Evolutionary conservation across 2,888 invertebrate genomes (phyloP).

Genomic region (Rhopalosiphum nymphaeae): DNA sequence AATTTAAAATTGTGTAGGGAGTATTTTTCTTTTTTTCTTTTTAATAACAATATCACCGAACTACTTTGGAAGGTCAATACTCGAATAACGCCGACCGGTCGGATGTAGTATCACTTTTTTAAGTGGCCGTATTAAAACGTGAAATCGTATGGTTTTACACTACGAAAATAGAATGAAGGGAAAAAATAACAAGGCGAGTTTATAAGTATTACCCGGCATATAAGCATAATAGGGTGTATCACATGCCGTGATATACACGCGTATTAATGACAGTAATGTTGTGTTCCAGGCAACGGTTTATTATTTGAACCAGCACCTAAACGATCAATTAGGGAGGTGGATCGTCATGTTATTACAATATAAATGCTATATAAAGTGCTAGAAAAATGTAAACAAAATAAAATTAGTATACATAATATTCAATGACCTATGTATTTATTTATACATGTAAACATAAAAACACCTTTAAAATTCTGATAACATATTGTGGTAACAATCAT

Average conservation of each 20-base stretch:
- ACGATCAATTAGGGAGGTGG: slow-evolving; percentile 58
- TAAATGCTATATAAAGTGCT: slow-evolving; percentile 22
- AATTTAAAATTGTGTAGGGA: slow-evolving; percentile 5
- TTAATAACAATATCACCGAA: slow-evolving; percentile 31
- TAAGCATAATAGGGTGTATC: slow-evolving; percentile 47
- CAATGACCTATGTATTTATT: slow-evolving; percentile 19
- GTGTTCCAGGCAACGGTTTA: slow-evolving; percentile 36
- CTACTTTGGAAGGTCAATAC: slow-evolving; percentile 33
- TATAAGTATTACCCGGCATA: slow-evolving; percentile 25
- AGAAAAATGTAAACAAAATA: slow-evolving; percentile 49
- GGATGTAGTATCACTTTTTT: slow-evolving; percentile 49
- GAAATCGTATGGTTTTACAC: slow-evolving; percentile 49
- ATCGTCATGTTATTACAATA: slow-evolving; percentile 42
- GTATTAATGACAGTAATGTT: slow-evolving; percentile 57
- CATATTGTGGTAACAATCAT: neutral
- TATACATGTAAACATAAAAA: slow-evolving; percentile 4
- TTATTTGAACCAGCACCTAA: slow-evolving; percentile 42
- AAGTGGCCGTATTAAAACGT: slow-evolving; percentile 55
- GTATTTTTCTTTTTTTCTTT: slow-evolving; percentile 24
- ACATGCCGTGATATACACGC: slow-evolving; percentile 48
- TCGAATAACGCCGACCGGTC: slow-evolving; percentile 45
- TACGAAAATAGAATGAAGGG: slow-evolving; percentile 55
- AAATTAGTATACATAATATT: slow-evolving; percentile 34
- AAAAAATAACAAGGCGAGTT: slow-evolving; percentile 52
- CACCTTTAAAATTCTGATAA: slow-evolving; percentile 16